Percentiles rank a stretch among this genome's conserved stretches.
phyloP scores from a whole-genome alignment of 1,140 invertebrate genomes.

The Ladona fulva region DNA sequence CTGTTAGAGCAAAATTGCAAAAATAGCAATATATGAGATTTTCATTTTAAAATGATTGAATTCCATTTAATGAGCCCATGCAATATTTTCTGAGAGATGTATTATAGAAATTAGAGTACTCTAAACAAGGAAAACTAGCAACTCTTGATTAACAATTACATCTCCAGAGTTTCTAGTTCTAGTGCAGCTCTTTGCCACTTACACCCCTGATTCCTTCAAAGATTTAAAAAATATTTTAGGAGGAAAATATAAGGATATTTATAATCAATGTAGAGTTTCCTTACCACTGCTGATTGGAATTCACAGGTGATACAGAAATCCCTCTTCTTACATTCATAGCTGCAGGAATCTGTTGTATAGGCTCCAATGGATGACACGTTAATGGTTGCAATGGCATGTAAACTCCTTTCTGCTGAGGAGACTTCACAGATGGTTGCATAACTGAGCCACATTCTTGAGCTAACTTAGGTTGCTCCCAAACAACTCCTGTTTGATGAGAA shows the following conservation, averaged over 20 bases:
- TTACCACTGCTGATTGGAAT: neutral
- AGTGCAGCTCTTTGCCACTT: too few species aligned
- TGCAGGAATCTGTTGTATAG: neutral
- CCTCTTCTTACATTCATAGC: neutral
- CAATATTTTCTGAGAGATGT: too few species aligned
- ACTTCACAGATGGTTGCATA: slow-evolving; percentile 17
- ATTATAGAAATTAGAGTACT: too few species aligned
- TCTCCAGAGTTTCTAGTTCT: too few species aligned
- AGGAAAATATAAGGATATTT: too few species aligned
- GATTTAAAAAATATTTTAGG: too few species aligned
- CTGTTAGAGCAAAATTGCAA: neutral
- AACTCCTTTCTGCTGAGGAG: slow-evolving; percentile 39
- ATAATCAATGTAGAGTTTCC: too few species aligned
- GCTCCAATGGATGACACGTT: slow-evolving; percentile 36
- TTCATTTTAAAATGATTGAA: too few species aligned
- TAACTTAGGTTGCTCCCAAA: neutral
- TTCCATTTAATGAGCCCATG: too few species aligned
- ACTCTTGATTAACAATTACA: too few species aligned
- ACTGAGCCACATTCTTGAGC: neutral
- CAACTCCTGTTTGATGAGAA: neutral
- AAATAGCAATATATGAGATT: neutral
- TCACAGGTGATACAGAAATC: neutral
- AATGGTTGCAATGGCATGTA: slow-evolving; percentile 40
- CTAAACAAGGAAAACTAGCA: too few species aligned
- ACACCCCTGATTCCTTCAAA: too few species aligned